Percentiles rank a stretch among this genome's conserved stretches.
These are phyloP conservation scores for Forbesichthys papilliferus DNA, from an alignment of 2,113 vertebrate species.

Conservation along the genomic window DNA sequence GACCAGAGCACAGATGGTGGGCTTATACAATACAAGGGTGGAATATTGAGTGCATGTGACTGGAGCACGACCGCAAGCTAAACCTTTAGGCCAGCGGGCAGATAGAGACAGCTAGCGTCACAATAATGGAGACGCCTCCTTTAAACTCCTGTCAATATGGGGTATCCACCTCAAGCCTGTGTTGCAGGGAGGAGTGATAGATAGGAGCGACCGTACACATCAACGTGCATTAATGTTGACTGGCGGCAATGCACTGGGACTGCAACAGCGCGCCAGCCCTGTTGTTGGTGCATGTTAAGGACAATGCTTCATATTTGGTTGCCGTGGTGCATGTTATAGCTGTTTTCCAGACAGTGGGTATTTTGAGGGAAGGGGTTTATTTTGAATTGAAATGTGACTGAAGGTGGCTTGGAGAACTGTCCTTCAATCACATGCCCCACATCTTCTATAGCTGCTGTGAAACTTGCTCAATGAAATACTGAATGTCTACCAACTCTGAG, in stretches of 20 bases:
- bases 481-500: too few relatives aligned
- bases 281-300: conserved; percentile 17
- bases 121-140: conserved; percentile 21
- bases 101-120: not conserved
- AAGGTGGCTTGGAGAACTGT: conserved; percentile 5
- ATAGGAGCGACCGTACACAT: conserved; percentile 14
- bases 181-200: not conserved
- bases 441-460: too few relatives aligned
- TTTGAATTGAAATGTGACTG: not conserved
- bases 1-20: conserved; percentile 42
- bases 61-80: conserved; percentile 49
- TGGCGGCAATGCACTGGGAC: conserved; percentile 1
- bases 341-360: conserved; percentile 3
- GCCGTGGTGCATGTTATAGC: not conserved
- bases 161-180: conserved; percentile 24
- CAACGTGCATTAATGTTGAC: conserved; percentile 19
- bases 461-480: too few relatives aligned
- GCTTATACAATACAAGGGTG: conserved; percentile 59
- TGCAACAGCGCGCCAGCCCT: conserved; percentile 16
- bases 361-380: not conserved
- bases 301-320: not conserved
- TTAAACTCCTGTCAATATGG: conserved; percentile 40
- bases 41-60: conserved; percentile 60
- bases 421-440: too few relatives aligned
- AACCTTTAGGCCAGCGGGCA: conserved; percentile 46